phyloP scores from a whole-genome alignment of 2,888 invertebrate genomes.

The Sinhomidia bicolor region DNA sequence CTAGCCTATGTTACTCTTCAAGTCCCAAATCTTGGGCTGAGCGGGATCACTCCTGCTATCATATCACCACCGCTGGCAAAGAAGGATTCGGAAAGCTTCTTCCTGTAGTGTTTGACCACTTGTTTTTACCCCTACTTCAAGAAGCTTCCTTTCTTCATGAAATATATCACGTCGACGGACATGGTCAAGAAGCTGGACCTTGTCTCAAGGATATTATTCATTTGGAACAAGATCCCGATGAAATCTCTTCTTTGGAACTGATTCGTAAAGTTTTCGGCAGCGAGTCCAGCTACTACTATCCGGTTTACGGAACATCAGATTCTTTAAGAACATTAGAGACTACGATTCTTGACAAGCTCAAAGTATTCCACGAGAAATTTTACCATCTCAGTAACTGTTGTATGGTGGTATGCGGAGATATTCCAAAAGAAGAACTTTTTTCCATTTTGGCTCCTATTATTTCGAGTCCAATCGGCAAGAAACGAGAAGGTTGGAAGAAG shows the following conservation, averaged over 20 bases:
- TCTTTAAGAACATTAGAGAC: background rate
- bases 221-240: conserved; percentile 57
- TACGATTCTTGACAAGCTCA: background rate
- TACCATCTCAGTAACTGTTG: conserved; percentile 68
- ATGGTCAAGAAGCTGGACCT: conserved; percentile 54
- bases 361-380: conserved; percentile 60
- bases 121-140: conserved; percentile 35
- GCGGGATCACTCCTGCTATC: conserved; percentile 62
- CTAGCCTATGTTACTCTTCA: conserved; percentile 30
- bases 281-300: conserved; percentile 43
- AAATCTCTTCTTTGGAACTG: conserved; percentile 42
- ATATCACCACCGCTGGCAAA: conserved; percentile 56
- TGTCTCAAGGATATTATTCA: conserved; percentile 86
- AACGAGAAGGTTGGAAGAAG: conserved; percentile 46
- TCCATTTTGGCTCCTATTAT: conserved; percentile 10
- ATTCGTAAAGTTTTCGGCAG: conserved; percentile 30
- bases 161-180: conserved; percentile 45
- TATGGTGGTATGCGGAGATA: conserved; percentile 65
- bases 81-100: conserved; percentile 57
- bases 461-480: background rate
- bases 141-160: conserved; percentile 60
- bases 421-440: conserved; percentile 59
- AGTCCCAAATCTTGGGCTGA: conserved; percentile 56
- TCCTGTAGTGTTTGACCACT: conserved; percentile 63
- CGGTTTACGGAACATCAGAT: conserved; percentile 37